Conservation (phyloP, 2,113 vertebrate species). For the Danio rerio region GRCz12tu NC_133180.1:30626501-30627000, state of each 20-base stretch:
- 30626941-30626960: too few species aligned
- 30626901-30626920: neutral
- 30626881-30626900: neutral
- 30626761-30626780: conserved; percentile 47
- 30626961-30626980: too few species aligned
- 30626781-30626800: conserved; percentile 48
- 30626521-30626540: conserved; percentile 5
- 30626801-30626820: conserved; percentile 31
- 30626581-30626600: conserved; percentile 50
- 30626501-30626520: neutral
- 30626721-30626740: conserved; percentile 48
- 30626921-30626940: too few species aligned
- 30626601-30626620: conserved; percentile 52
- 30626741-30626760: conserved; percentile 51
- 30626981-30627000: too few species aligned
- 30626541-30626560: conserved; percentile 11
- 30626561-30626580: conserved; percentile 22
- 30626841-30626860: neutral
- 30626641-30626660: conserved; percentile 66
- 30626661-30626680: conserved; percentile 59
- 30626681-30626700: conserved; percentile 61
- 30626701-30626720: conserved; percentile 67
- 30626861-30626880: too few species aligned
- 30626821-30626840: neutral
- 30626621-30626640: conserved; percentile 60